Base-by-base conservation (phyloP, 2,888 invertebrate species). In the Drosophila pseudotakahashii region DNA sequence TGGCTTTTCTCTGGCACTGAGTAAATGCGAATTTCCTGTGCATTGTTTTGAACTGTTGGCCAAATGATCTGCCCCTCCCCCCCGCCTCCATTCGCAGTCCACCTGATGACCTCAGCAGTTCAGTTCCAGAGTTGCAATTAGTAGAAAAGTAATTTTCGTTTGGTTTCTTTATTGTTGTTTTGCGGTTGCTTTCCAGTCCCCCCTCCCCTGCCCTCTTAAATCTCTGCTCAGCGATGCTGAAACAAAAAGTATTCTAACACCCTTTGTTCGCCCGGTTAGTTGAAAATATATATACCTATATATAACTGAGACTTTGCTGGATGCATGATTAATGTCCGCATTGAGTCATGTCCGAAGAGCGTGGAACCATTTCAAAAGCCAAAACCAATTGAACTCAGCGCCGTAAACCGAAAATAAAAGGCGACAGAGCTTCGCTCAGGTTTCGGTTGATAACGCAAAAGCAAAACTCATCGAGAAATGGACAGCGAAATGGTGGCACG, bases 11-110 rank as follows among this genome's bases (percentile, higher is more conserved):
- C 53, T 66, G 62, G 62, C 63, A 68, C 45, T 55, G 63, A 44
- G 63, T 80, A 80, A 78, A 78, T 75, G 55, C 62, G 70, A 78
- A 70, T 80, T 78, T 78, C 78, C 78, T 78, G 76, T 51, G 54
- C 66, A 78, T 80, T 78, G 78, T 78, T 67, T 53, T 34, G 58
- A 60, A 54, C 44, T 53, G 78, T 14, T 60, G 50, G 39, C 60
- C 57, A 58, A 68, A 76, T 42, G 62, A 51, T 52, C 48, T 42
- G 30, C 45, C 23, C 34, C 47, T n/a, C n/a, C 45, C 23, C 34
- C 47, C 9, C n/a, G 14, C 30, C 26, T 30, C 16, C 2, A 13
- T 7, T 32, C 34, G 34, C 34, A 53, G 41, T 39, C 36, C 47
- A 36, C 66, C 44, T 39, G 64, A 66, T 66, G 64, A 66, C 64